A percentile compares a stretch with the other conserved stretches of the same genome.
phyloP scores from a whole-genome alignment of 2,797 vertebrate species.

The Danio kyathit region DNA sequence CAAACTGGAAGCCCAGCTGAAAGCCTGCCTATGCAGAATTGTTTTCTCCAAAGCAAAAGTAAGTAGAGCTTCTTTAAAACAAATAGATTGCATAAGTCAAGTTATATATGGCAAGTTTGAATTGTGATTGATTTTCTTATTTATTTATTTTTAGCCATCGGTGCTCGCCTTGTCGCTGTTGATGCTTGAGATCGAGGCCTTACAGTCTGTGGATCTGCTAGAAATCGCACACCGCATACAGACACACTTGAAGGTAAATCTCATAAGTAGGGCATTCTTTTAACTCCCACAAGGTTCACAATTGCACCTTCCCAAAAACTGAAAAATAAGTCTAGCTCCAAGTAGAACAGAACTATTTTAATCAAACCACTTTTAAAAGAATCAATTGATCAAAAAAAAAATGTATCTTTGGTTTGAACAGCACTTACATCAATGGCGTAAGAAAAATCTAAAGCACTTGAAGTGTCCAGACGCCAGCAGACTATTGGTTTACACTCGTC shows the following conservation, averaged over 20 bases:
- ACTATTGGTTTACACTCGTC: slow-evolving; percentile 29
- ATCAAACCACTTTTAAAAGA: background rate
- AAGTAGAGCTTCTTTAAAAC: slow-evolving; percentile 60
- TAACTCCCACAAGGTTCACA: background rate
- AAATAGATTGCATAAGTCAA: background rate
- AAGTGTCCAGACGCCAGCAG: background rate
- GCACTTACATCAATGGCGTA: background rate
- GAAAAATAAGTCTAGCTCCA: background rate
- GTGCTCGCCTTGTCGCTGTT: slow-evolving; percentile 94
- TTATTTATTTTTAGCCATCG: slow-evolving; percentile 83
- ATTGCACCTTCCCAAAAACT: slow-evolving; percentile 3
- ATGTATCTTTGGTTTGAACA: background rate
- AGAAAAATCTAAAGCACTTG: slow-evolving; percentile 9
- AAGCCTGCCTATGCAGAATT: slow-evolving; percentile 94
- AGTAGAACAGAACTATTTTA: slow-evolving; percentile 24
- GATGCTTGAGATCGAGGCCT: slow-evolving; percentile 88
- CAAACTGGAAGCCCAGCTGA: slow-evolving; percentile 95
- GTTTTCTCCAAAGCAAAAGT: slow-evolving; percentile 98
- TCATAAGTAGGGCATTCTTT: background rate
- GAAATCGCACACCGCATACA: slow-evolving; percentile 90
- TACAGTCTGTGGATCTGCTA: slow-evolving; percentile 88
- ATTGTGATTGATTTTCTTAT: slow-evolving; percentile 3
- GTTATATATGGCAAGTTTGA: background rate
- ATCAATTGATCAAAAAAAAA: too few species aligned
- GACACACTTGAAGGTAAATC: slow-evolving; percentile 91